A percentile compares a stretch with the other conserved stretches of the same genome.
These are phyloP conservation scores for Gulo gulo DNA, from an alignment of 2,113 vertebrate genomes.

Conservation along the genomic window DNA sequence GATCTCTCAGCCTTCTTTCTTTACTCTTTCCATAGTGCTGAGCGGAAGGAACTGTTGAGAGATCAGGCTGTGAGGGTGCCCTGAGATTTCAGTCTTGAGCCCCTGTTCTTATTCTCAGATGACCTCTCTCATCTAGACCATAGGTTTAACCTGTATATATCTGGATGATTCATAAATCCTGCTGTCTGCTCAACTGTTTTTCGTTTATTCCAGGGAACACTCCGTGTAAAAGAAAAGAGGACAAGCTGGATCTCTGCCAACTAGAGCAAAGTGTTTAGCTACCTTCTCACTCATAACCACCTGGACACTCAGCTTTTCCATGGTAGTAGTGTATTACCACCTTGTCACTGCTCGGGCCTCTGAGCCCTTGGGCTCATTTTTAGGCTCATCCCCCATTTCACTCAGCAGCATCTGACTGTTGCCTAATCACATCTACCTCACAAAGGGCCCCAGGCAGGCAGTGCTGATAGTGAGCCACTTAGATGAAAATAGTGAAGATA, in stretches of 20 bases:
- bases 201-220: not conserved
- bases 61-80: not conserved
- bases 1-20: not conserved
- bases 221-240: not conserved
- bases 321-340: not conserved
- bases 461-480: not conserved
- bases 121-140: not conserved
- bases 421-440: not conserved
- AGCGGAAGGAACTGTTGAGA: not conserved
- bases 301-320: not conserved
- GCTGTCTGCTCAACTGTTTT: not conserved
- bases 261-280: not conserved
- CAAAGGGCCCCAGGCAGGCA: not conserved
- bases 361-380: not conserved
- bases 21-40: not conserved
- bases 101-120: not conserved
- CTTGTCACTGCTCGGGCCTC: not conserved
- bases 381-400: not conserved
- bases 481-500: conserved; percentile 20
- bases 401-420: not conserved
- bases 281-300: not conserved
- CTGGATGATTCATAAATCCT: not conserved
- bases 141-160: not conserved
- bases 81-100: not conserved
- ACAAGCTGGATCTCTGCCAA: not conserved